Percentiles rank a stretch among this genome's conserved stretches.
Evolutionary conservation across 2,797 vertebrate species (phyloP).

Genomic region (Gymnodraco acuticeps): DNA sequence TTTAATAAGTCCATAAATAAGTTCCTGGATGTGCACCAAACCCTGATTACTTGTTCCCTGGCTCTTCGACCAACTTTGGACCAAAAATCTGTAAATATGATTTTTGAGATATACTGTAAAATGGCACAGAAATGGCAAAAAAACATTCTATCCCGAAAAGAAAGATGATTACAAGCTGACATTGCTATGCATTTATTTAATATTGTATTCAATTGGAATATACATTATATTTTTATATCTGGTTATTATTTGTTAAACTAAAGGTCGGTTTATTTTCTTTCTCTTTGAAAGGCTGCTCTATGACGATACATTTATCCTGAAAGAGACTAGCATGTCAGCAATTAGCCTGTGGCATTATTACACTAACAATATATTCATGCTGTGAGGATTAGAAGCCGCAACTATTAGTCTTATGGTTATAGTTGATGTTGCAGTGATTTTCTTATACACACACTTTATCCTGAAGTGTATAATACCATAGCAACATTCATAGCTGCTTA

Average conservation of each 20-base stretch:
- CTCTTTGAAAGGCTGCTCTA: constrained; percentile 19
- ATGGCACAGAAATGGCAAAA: not conserved
- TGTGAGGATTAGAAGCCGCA: constrained; percentile 25
- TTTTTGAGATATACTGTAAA: constrained; percentile 18
- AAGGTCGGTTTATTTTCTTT: constrained; percentile 10
- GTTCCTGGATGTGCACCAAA: constrained; percentile 28
- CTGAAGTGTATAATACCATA: constrained; percentile 28
- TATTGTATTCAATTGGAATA: constrained; percentile 1
- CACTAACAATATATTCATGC: not conserved
- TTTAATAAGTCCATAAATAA: constrained; percentile 21
- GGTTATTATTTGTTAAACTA: not conserved
- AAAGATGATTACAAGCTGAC: not conserved
- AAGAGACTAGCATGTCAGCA: constrained; percentile 1
- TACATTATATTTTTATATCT: not conserved
- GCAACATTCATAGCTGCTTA: constrained; percentile 28
- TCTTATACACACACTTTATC: constrained; percentile 23
- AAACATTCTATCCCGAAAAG: not conserved
- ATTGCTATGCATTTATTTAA: not conserved
- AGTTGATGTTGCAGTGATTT: constrained; percentile 15
- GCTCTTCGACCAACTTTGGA: constrained; percentile 8
- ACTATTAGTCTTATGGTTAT: constrained; percentile 9
- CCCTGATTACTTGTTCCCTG: constrained; percentile 33
- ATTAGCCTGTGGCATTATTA: constrained; percentile 23
- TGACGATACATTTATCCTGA: constrained; percentile 22
- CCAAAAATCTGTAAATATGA: constrained; percentile 27